These are phyloP conservation scores for Mesorhabditis spiculigera DNA, from an alignment of 2,888 invertebrate species.

Conservation along the genomic window DNA sequence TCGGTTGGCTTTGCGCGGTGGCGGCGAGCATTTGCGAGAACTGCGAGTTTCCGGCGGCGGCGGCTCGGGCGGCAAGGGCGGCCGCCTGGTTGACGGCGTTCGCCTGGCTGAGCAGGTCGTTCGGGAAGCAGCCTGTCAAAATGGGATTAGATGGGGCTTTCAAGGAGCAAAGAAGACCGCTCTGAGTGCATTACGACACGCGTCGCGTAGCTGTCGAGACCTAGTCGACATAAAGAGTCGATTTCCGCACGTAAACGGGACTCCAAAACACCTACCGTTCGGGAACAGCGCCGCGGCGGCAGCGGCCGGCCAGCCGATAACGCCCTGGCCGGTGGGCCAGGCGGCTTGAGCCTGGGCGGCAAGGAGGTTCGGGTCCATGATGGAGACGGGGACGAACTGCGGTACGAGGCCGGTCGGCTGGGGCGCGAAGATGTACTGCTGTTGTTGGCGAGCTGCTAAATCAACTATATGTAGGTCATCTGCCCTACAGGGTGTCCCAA, in stretches of 20 bases:
- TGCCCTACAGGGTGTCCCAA: too few relatives aligned
- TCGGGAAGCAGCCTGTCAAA: background rate
- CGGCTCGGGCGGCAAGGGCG: background rate
- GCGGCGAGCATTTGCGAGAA: slow-evolving; percentile 5
- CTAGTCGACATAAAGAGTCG: too few relatives aligned
- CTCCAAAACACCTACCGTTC: background rate
- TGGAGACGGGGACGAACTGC: slow-evolving; percentile 47
- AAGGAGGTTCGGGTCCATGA: slow-evolving; percentile 42
- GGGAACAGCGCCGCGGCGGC: background rate
- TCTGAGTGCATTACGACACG: too few relatives aligned
- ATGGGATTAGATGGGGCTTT: too few relatives aligned
- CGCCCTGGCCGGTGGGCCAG: background rate
- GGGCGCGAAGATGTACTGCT: slow-evolving; percentile 23
- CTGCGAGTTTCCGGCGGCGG: background rate
- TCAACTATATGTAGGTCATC: background rate
- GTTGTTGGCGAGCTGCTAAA: slow-evolving; percentile 19
- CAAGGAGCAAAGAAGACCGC: too few relatives aligned
- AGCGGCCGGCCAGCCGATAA: slow-evolving; percentile 1
- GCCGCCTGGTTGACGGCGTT: background rate
- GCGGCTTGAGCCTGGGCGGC: slow-evolving; percentile 15
- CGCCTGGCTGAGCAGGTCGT: background rate
- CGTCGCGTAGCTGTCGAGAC: too few relatives aligned
- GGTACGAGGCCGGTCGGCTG: slow-evolving; percentile 20
- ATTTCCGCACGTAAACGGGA: too few relatives aligned
- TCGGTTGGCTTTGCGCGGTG: background rate